Evolutionary conservation across 2,888 invertebrate species (phyloP).

Genomic region (Tachystola acroxantha): DNA sequence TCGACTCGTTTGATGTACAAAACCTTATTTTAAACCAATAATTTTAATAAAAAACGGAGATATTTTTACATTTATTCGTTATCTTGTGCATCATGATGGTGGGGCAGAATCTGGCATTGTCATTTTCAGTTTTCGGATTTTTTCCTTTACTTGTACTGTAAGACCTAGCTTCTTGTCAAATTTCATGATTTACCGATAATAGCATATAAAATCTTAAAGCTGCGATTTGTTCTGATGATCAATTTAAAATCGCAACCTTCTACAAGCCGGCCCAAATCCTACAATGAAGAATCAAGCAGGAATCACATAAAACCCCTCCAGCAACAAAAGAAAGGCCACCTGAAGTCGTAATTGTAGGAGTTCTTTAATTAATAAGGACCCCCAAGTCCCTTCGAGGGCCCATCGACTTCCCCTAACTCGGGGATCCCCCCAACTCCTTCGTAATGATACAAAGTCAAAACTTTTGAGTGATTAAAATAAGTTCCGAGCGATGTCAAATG

Average conservation of each 20-base stretch:
- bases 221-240: no score
- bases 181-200: no score
- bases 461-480: slow-evolving; percentile 45
- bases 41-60: no score
- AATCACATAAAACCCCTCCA: slow-evolving; percentile 12
- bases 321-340: slow-evolving; percentile 24
- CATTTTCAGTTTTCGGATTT: no score
- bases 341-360: slow-evolving; percentile 48
- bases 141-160: no score
- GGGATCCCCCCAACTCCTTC: slow-evolving; percentile 18
- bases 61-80: no score
- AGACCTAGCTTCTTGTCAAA: no score
- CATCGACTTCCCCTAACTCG: slow-evolving; percentile 12
- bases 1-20: no score
- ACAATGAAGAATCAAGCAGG: neutral
- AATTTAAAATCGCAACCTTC: neutral
- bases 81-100: no score
- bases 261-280: neutral
- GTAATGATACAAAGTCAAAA: slow-evolving; percentile 40
- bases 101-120: no score
- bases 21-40: no score
- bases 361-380: slow-evolving; percentile 62
- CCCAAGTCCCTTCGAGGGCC: slow-evolving; percentile 11
- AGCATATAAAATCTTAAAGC: no score
- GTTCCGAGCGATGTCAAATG: neutral